These are phyloP conservation scores for Pseudomyrmex dendroicus DNA, from an alignment of 1,140 invertebrate species.

Conservation along the genomic window DNA sequence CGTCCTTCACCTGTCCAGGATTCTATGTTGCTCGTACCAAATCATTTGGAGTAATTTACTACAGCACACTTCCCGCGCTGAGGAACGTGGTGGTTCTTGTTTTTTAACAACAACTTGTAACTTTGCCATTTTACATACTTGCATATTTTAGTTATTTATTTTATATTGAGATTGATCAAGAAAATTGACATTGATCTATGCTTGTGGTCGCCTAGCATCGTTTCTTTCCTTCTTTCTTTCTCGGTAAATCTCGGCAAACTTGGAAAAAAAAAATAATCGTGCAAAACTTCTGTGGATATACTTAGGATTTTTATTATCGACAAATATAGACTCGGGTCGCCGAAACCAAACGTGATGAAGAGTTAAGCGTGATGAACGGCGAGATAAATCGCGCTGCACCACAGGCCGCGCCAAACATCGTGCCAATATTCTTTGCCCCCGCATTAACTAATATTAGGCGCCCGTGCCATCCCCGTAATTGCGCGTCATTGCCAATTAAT, in stretches of 20 bases:
- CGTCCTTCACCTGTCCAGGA: constrained; percentile 17
- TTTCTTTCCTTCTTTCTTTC: neutral
- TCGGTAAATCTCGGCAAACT: neutral
- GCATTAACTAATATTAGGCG: constrained; percentile 73
- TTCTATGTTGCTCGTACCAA: neutral
- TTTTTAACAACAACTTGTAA: no score
- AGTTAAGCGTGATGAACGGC: constrained; percentile 45
- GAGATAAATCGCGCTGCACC: constrained; percentile 39
- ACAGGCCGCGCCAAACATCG: constrained; percentile 25
- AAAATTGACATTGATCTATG: neutral
- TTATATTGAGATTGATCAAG: neutral
- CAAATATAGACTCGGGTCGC: constrained; percentile 33
- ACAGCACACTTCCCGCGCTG: no score
- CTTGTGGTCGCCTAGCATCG: neutral
- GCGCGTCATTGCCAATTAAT: constrained; percentile 58
- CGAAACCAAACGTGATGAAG: constrained; percentile 40
- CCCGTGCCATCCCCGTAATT: constrained; percentile 36
- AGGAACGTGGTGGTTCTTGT: no score
- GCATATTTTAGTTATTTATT: neutral
- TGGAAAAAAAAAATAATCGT: neutral
- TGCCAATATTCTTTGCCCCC: constrained; percentile 74
- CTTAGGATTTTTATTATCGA: neutral
- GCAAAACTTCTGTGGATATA: neutral
- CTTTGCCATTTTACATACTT: neutral
- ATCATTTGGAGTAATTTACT: no score